Base-by-base conservation (phyloP, 2,113 vertebrate species). In the Monarcha castaneiventris region DNA sequence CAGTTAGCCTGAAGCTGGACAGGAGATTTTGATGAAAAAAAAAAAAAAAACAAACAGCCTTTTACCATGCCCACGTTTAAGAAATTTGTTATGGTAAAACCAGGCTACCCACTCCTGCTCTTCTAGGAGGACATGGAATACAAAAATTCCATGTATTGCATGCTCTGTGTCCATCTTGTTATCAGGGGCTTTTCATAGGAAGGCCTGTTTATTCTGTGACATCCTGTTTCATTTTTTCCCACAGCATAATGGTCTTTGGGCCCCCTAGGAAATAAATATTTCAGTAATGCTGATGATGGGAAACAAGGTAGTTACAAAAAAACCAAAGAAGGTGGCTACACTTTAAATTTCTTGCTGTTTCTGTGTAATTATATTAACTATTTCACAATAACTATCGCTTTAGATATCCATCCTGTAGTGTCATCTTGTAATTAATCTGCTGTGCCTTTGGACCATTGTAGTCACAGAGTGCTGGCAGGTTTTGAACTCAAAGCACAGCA, bases 401-500 rank as follows among this genome's bases (percentile, higher is more conserved):
- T 26, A 81, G 64, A 39, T 86, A 78, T 19, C 83, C 48, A 30
- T 48, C 16, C 16, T 69, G 22, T 25, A 86, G 48, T 59, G 35
- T 89, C 61, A 74, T 67, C 23, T 35, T 67, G 35, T 77, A 84
- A 67, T 84, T 77, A 90, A 74, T 55, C n/a, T n/a, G 12, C 82
- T 82, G 69, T 95, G 82, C 37, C 37, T 94, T 90, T 85, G 78
- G 78, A 68, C 71, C n/a, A 22, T 39, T 66, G 67, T 20, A 76
- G 52, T 93, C 51, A 69, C 41, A 88, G 76, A 89, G 44, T 3
- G 0, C 73, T 84, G 62, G 21, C 49, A 87, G 11, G 39, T 89
- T 79, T 95, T 91, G 52, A 91, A 75, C 52, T 55, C 78, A 75
- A 93, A 95, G 48, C 62, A 89, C 66, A 63, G 74, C 35, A 61